Conservation (phyloP, 2,888 invertebrate species). For the Hypselothyrea guttata region DNA sequence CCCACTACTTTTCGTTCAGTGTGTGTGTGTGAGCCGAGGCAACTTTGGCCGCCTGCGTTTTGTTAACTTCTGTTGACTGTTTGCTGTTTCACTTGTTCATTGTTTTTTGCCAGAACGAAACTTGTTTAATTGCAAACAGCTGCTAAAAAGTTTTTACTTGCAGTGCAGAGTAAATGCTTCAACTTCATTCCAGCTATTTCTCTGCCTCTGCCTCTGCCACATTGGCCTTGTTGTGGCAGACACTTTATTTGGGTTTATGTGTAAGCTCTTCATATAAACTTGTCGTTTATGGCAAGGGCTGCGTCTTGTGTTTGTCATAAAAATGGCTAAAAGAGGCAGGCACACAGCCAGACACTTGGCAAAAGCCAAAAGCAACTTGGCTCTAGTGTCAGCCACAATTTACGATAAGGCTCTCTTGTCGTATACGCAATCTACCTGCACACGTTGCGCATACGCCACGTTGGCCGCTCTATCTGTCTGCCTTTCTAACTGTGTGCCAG, state of each 20-base stretch:
- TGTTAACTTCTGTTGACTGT: constrained; percentile 22
- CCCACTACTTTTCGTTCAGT: no score
- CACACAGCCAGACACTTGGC: constrained; percentile 9
- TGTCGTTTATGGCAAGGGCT: constrained; percentile 52
- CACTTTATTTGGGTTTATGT: constrained; percentile 65
- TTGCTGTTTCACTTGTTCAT: constrained; percentile 27
- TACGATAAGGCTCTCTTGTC: constrained; percentile 59
- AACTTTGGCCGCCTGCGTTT: constrained; percentile 42
- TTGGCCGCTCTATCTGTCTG: constrained; percentile 4
- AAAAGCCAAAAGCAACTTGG: constrained; percentile 29
- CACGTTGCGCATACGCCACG: not conserved
- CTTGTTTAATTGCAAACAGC: constrained; percentile 71
- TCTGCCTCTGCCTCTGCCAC: constrained; percentile 20
- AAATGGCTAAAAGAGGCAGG: constrained; percentile 22
- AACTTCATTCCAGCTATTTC: constrained; percentile 12
- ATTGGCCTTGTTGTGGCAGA: constrained; percentile 55
- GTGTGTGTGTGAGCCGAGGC: not conserved
- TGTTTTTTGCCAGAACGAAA: constrained; percentile 29
- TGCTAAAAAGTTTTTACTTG: constrained; percentile 54
- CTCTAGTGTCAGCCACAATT: constrained; percentile 56
- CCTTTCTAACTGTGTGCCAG: constrained; percentile 15
- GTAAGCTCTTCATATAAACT: constrained; percentile 62
- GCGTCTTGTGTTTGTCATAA: constrained; percentile 34
- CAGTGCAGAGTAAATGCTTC: constrained; percentile 50
- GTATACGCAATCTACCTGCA: constrained; percentile 49